phyloP scores from a whole-genome alignment of 2,113 vertebrate species.

The Galbula dea region DNA sequence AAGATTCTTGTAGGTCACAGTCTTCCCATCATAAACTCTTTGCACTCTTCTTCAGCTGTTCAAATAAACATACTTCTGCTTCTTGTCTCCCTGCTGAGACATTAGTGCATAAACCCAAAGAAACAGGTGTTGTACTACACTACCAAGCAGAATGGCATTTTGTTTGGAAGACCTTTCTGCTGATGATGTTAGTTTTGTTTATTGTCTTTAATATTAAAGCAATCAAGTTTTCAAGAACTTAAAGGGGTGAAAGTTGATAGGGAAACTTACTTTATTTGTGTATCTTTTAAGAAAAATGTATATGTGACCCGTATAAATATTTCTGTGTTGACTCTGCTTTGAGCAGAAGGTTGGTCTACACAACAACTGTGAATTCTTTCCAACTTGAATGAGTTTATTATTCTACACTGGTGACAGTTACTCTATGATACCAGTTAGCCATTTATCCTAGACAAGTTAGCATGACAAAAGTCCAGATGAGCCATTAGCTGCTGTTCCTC shows the following conservation, averaged over 20 bases:
- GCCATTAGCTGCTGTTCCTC: not conserved
- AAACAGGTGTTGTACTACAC: not conserved
- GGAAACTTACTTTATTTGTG: not conserved
- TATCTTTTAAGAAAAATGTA: not conserved
- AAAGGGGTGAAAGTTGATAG: not conserved
- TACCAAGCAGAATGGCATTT: not conserved
- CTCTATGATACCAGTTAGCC: not conserved
- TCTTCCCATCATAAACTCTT: conserved; percentile 37
- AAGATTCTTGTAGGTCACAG: conserved; percentile 1
- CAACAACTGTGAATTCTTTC: not conserved
- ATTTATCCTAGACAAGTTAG: not conserved
- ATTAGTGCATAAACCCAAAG: not conserved
- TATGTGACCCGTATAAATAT: not conserved
- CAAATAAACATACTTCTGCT: conserved; percentile 65
- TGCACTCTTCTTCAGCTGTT: conserved; percentile 70
- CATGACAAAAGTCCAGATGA: not conserved
- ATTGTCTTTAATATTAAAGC: not conserved
- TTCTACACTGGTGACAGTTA: not conserved
- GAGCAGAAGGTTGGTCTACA: not conserved
- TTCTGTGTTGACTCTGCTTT: not conserved
- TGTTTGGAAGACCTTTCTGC: not conserved
- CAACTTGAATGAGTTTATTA: not conserved
- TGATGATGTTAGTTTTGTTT: not conserved
- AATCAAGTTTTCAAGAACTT: not conserved
- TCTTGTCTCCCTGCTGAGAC: conserved; percentile 32